Evolutionary conservation across 2,888 invertebrate species (phyloP), one percentile per base, ranked within the genome.

Genomic region (Drosophila subquinaria): DNA sequence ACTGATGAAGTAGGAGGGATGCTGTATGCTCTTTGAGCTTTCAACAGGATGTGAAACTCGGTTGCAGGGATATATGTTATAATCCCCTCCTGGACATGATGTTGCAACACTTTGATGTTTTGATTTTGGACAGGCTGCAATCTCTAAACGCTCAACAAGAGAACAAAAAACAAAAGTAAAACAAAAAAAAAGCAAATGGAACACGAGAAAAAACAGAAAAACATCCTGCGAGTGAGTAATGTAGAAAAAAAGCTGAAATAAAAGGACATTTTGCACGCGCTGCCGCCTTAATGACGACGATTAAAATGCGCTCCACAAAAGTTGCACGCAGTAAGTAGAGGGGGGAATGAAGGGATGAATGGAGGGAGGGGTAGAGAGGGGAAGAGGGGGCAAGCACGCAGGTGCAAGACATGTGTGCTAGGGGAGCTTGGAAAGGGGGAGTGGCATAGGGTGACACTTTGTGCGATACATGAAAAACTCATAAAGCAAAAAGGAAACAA

Each of bases 401-500:
- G 79, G 79, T 74, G 79, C 65, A 57, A 50, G 73, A 55, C 60
- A 62, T 45, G 57, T 48, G 61, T 55, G 62, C 20, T 55, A 4
- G 51, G 30, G 11, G 27, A 27, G 59, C 53, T 15, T 45, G 47
- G 53, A 13, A 33, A 13, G 38, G 27, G 45, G 33, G 53, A 30
- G 53, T 40, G 65, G 69, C 53, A 57, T 38, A 68, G 76, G 79
- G 69, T 79, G 88, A 82, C 88, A 82, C 85, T 84, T 79, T 82
- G 69, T 81, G 72, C 77, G 69, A 73, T 73, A 76, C 88, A 79
- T 89, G 89, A 75, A 75, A 79, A 84, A 89, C 84, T 84, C 89
- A 87, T 87, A 89, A 87, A 87, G 85, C 89, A 81, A 81, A 72
- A 84, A 85, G 89, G 89, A 85, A 85, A 85, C 84, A 85, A 85